Percentiles rank a stretch among this genome's conserved stretches.
These are phyloP conservation scores for Branchellion lobata DNA, from an alignment of 2,888 invertebrate genomes.

Conservation along the genomic window DNA sequence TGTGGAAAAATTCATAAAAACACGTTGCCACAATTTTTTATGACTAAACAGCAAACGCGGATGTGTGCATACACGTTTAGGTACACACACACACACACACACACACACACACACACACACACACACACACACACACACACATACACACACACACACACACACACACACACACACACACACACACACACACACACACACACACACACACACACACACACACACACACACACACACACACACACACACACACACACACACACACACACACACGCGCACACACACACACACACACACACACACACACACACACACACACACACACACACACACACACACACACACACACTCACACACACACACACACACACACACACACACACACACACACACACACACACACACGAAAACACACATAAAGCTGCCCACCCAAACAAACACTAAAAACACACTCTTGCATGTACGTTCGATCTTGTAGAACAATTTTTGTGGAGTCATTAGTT, in stretches of 20 bases:
- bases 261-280: conserved; percentile 34
- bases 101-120: neutral
- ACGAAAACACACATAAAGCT: neutral
- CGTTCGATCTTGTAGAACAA: no score
- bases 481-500: no score
- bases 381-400: conserved; percentile 1
- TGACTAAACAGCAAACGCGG: neutral
- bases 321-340: neutral
- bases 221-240: conserved; percentile 33
- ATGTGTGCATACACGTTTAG: conserved; percentile 22
- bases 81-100: conserved; percentile 14
- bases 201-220: neutral
- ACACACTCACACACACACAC: conserved; percentile 3
- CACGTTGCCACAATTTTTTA: neutral
- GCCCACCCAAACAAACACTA: no score
- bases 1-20: no score
- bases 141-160: conserved; percentile 10
- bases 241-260: conserved; percentile 35
- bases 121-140: neutral
- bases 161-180: conserved; percentile 18
- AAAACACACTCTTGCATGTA: no score
- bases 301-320: conserved; percentile 26
- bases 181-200: conserved; percentile 20
- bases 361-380: neutral
- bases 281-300: conserved; percentile 34